Evolutionary conservation across 92 coral and sea anemone species (phyloP), one percentile per base, ranked within the genome.

Genomic region (Palythoa caribaeorum): DNA sequence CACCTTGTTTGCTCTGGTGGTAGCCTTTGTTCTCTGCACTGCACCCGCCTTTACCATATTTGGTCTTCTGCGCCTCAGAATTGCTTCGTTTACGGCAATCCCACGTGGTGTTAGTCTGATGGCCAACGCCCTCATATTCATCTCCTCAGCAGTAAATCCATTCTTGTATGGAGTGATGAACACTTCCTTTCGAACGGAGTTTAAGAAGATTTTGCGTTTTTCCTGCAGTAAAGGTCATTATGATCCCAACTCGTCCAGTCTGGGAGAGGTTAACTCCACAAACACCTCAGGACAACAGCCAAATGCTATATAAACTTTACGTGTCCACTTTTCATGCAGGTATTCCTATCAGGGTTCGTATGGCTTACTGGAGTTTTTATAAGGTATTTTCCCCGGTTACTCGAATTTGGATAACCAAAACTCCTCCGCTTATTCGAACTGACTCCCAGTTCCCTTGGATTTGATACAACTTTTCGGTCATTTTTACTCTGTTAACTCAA

Each of bases 31-130:
- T 1, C 76, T 81, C 86, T 81, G 86, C 74, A 81, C 86, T 63
- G 86, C 73, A 38, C 86, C 86, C 8, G 86, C 86, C 1, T 81
- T 81, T 53, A 44, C 86, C 75, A 81, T 81, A 65, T 81, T 81
- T 81, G 86, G 86, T 21, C 73, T 81, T 20, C 52, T 81, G 75
- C 71, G 86, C 9, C 39, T 81, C 47, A 66, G 76, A 59, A 59
- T 81, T n/a, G 66, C 86, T 20, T 66, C 86, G 47, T 66, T 66
- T 28, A 66, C 86, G 54, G 66, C 86, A 35, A 81, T 81, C 13
- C 86, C 86, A 81, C 86, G 86, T 66, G 86, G 86, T 28, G 76
- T 81, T n/a, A 63, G 86, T n/a, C 15, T 81, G 13, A 81, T 66
- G 86, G 86, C 86, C 60, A 81, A 81, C 63, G 86, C 48, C 76